Evolutionary conservation across 2,797 vertebrate species (phyloP).

Genomic region (Gambusia yucatana): DNA sequence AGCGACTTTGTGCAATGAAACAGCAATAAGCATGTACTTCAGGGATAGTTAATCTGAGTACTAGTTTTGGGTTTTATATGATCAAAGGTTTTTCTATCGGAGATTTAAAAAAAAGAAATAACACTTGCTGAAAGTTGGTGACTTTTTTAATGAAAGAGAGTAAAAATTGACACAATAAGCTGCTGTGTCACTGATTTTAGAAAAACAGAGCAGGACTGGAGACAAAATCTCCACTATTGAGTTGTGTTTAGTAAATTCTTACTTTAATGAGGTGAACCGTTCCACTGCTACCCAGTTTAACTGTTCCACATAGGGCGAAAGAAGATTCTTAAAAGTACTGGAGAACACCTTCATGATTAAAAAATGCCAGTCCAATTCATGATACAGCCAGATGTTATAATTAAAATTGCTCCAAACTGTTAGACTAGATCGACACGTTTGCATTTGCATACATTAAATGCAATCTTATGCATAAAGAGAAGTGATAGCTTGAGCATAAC

Average conservation of each 20-base stretch:
- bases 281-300: neutral
- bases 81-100: neutral
- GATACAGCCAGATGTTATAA: neutral
- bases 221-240: neutral
- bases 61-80: neutral
- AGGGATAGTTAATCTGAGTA: neutral
- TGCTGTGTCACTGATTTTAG: neutral
- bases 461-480: neutral
- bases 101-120: neutral
- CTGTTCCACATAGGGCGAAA: neutral
- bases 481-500: neutral
- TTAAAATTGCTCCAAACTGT: neutral
- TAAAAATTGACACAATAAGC: neutral
- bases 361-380: neutral
- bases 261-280: neutral
- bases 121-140: neutral
- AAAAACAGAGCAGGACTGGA: neutral
- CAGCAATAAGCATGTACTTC: neutral
- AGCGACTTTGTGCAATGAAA: neutral
- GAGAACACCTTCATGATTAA: neutral
- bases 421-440: neutral
- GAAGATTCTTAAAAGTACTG: neutral
- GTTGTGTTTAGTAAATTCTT: neutral
- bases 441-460: neutral
- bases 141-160: neutral